phyloP scores from a whole-genome alignment of 2,797 vertebrate species.

The Epinephelus awoara region DNA sequence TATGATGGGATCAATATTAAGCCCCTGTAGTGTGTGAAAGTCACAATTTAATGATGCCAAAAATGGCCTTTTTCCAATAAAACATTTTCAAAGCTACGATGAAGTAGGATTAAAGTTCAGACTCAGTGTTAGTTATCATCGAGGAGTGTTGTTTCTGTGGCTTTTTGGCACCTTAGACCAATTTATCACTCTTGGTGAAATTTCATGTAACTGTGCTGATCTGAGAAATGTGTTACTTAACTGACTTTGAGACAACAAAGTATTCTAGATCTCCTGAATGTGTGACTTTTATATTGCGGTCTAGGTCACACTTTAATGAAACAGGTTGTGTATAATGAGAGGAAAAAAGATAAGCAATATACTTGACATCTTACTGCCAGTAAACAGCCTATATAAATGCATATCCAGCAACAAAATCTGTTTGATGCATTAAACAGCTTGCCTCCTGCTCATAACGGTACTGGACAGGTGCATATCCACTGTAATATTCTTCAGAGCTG shows the following conservation, averaged over 20 bases:
- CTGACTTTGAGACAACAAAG: background rate
- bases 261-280: background rate
- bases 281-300: slow-evolving; percentile 20
- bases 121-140: background rate
- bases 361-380: slow-evolving; percentile 29
- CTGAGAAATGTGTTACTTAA: slow-evolving; percentile 16
- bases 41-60: slow-evolving; percentile 17
- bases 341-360: slow-evolving; percentile 9
- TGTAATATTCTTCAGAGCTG: slow-evolving; percentile 3
- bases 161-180: background rate
- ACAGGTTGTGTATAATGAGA: slow-evolving; percentile 18
- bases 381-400: slow-evolving; percentile 61
- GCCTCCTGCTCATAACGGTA: slow-evolving; percentile 20
- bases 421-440: slow-evolving; percentile 37
- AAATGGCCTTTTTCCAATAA: background rate
- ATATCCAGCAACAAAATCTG: slow-evolving; percentile 35
- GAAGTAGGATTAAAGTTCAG: slow-evolving; percentile 1
- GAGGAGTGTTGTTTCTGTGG: background rate
- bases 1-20: slow-evolving; percentile 51
- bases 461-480: slow-evolving; percentile 27
- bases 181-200: slow-evolving; percentile 7
- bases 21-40: slow-evolving; percentile 13
- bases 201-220: slow-evolving; percentile 9
- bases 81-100: slow-evolving; percentile 3
- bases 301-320: slow-evolving; percentile 22